A percentile compares a stretch with the other conserved stretches of the same genome.
These are phyloP conservation scores for Drosophila persimilis DNA, from an alignment of 1,140 invertebrate species.

Conservation along the genomic window DNA sequence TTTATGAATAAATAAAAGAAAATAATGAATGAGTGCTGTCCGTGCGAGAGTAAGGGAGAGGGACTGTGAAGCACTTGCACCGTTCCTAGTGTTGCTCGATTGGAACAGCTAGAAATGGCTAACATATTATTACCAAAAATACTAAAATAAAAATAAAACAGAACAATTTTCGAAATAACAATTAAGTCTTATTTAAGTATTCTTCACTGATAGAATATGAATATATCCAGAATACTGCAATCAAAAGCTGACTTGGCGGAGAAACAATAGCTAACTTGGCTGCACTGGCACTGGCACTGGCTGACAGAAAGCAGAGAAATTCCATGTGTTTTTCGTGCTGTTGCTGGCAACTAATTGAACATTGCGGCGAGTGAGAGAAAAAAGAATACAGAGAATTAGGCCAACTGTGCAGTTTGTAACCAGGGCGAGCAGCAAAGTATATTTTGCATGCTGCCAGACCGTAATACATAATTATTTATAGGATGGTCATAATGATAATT, in stretches of 20 bases:
- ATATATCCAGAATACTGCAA: no score
- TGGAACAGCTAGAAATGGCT: not conserved
- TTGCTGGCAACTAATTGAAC: slow-evolving; percentile 68
- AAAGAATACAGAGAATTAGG: slow-evolving; percentile 62
- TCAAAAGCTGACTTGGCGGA: no score
- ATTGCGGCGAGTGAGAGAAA: slow-evolving; percentile 23
- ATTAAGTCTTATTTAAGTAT: not conserved
- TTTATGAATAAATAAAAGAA: slow-evolving; percentile 73
- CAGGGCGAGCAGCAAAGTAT: slow-evolving; percentile 65
- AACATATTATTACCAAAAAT: not conserved
- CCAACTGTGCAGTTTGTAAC: slow-evolving; percentile 74
- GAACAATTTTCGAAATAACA: not conserved
- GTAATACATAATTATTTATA: slow-evolving; percentile 68
- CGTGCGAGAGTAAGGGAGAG: slow-evolving; percentile 24
- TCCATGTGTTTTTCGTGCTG: slow-evolving; percentile 50
- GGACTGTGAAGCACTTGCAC: slow-evolving; percentile 28
- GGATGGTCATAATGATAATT: slow-evolving; percentile 59
- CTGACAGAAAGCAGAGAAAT: slow-evolving; percentile 56
- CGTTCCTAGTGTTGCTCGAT: slow-evolving; percentile 27
- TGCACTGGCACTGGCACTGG: slow-evolving; percentile 5
- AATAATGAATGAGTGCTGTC: slow-evolving; percentile 50
- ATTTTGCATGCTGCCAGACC: slow-evolving; percentile 69
- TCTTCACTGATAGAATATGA: no score
- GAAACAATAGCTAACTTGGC: not conserved
- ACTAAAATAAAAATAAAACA: not conserved